Evolutionary conservation across 2,888 invertebrate species (phyloP).

Genomic region (Lithophane leautieri): DNA sequence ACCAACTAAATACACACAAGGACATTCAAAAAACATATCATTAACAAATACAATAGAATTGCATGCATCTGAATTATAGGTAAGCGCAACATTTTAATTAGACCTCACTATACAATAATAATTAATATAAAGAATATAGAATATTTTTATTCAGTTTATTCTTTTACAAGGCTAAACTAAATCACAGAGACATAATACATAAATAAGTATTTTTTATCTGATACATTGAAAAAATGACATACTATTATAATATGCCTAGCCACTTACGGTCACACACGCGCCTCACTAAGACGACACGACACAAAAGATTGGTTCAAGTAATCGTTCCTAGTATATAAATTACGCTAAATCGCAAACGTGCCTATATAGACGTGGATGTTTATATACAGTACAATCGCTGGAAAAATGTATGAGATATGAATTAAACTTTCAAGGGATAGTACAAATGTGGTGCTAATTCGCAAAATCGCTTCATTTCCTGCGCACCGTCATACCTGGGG

Average conservation of each 20-base stretch:
- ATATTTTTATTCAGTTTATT: slow-evolving; percentile 1
- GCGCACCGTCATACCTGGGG: background rate
- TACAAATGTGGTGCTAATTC: background rate
- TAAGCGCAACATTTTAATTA: too few relatives aligned
- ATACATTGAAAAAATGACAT: slow-evolving; percentile 5
- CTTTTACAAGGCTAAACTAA: background rate
- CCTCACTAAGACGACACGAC: slow-evolving; percentile 6
- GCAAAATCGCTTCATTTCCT: background rate
- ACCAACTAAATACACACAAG: too few relatives aligned
- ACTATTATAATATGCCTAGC: background rate
- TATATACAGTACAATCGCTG: slow-evolving; percentile 40
- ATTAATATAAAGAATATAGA: too few relatives aligned
- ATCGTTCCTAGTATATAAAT: slow-evolving; percentile 37
- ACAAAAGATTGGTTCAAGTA: slow-evolving; percentile 35
- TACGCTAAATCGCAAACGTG: slow-evolving; percentile 36
- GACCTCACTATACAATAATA: too few relatives aligned
- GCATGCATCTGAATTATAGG: too few relatives aligned
- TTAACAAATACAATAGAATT: too few relatives aligned
- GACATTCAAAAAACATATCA: too few relatives aligned
- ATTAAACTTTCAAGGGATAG: background rate
- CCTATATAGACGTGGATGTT: background rate
- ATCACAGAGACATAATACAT: background rate
- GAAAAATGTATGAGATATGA: slow-evolving; percentile 12
- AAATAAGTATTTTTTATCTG: slow-evolving; percentile 7
- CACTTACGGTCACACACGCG: slow-evolving; percentile 44